Conservation (phyloP, 2,113 vertebrate species). For the Strix uralensis region DNA sequence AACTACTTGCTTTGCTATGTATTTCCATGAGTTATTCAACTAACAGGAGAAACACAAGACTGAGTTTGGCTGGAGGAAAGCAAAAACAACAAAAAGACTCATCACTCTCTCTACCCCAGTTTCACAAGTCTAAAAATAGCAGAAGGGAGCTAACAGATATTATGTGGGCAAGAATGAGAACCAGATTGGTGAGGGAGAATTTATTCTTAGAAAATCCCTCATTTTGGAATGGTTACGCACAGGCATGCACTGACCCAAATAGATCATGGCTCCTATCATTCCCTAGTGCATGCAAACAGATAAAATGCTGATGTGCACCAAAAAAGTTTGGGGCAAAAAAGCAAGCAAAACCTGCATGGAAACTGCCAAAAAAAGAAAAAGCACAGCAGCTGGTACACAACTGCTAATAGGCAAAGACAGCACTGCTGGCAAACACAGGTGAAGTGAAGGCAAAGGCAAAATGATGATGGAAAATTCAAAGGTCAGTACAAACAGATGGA, state of each 20-base stretch:
- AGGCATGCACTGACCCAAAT: constrained; percentile 36
- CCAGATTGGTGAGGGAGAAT: background rate
- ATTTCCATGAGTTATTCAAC: background rate
- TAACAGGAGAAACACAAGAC: background rate
- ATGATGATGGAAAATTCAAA: background rate
- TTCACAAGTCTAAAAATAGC: constrained; percentile 23
- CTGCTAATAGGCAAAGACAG: constrained; percentile 20
- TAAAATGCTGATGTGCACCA: constrained; percentile 8
- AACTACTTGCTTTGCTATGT: background rate
- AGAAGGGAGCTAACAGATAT: background rate
- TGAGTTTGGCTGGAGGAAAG: background rate
- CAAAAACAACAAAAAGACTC: constrained; percentile 5
- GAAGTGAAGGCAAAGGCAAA: background rate
- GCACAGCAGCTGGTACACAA: background rate
- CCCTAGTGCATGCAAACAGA: background rate
- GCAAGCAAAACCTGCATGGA: background rate
- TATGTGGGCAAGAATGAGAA: constrained; percentile 18
- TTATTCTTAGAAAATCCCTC: constrained; percentile 44
- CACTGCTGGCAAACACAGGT: background rate
- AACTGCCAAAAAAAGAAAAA: constrained; percentile 9
- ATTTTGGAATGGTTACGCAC: background rate
- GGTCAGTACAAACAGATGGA: background rate
- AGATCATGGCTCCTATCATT: constrained; percentile 22
- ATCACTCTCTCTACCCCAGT: background rate
- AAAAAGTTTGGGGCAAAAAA: constrained; percentile 14